phyloP scores from a whole-genome alignment of 2,113 vertebrate species.

The Collichthys lucidus region DNA sequence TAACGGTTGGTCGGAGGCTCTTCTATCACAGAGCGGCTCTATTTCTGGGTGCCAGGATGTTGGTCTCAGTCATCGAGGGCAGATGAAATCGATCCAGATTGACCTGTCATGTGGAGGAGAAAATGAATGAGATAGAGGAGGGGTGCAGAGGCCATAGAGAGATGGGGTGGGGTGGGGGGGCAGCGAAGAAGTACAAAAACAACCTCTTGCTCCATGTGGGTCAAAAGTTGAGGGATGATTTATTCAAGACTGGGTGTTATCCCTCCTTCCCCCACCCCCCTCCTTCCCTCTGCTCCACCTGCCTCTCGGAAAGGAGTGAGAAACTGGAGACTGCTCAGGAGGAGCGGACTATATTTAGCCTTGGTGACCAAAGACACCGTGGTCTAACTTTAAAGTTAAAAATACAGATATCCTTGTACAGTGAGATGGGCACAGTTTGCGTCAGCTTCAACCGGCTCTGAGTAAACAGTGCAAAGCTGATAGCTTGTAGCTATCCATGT shows the following conservation, averaged over 20 bases:
- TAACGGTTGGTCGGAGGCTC: constrained; percentile 49
- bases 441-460: constrained; percentile 19
- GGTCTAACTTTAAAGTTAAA: constrained; percentile 84
- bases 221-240: constrained; percentile 76
- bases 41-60: constrained; percentile 82
- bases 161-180: constrained; percentile 29
- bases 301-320: constrained; percentile 80
- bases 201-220: constrained; percentile 72
- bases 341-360: constrained; percentile 79
- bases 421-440: constrained; percentile 61
- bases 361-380: constrained; percentile 71
- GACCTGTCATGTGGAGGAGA: constrained; percentile 79
- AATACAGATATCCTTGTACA: constrained; percentile 83
- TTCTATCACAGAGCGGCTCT: constrained; percentile 68
- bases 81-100: constrained; percentile 81
- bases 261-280: constrained; percentile 10
- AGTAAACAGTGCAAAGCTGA: not conserved
- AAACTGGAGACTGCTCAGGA: constrained; percentile 81
- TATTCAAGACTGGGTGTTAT: constrained; percentile 69
- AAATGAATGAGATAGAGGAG: constrained; percentile 75
- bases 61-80: constrained; percentile 74
- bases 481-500: not conserved
- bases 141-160: constrained; percentile 52
- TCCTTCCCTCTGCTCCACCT: constrained; percentile 73
- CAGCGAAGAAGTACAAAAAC: constrained; percentile 68